Conservation (phyloP, 2,113 vertebrate species). For the Eubucco bourcierii region DNA sequence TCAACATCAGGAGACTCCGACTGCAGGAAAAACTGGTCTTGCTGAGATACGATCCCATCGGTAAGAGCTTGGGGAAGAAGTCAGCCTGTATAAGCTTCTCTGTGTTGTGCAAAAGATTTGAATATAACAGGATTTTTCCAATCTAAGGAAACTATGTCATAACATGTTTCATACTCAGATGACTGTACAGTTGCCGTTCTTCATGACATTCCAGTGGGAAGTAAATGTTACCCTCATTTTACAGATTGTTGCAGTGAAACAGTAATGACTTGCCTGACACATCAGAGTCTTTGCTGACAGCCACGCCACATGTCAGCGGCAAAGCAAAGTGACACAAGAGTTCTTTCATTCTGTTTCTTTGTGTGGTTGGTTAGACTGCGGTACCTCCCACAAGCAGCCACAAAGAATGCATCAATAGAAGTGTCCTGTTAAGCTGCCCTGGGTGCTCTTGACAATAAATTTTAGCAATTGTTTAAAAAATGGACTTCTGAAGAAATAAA, state of each 20-base stretch:
- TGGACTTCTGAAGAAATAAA: background rate
- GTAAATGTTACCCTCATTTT: conserved; percentile 27
- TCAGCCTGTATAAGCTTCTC: background rate
- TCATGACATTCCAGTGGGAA: conserved; percentile 35
- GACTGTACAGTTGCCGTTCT: conserved; percentile 22
- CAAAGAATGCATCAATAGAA: background rate
- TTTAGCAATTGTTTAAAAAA: background rate
- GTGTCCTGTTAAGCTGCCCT: background rate
- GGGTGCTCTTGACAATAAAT: background rate
- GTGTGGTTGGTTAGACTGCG: conserved; percentile 35
- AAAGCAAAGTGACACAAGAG: conserved; percentile 39
- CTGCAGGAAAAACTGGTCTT: conserved; percentile 88
- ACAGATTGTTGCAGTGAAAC: conserved; percentile 18
- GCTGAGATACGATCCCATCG: conserved; percentile 89
- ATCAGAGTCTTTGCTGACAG: conserved; percentile 50
- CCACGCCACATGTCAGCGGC: conserved; percentile 29
- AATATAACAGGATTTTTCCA: background rate
- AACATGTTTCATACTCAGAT: background rate
- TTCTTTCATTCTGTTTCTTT: conserved; percentile 38
- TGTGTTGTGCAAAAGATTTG: background rate
- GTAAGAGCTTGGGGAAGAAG: conserved; percentile 74
- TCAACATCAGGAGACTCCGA: conserved; percentile 87
- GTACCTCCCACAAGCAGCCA: conserved; percentile 26
- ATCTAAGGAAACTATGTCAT: conserved; percentile 16
- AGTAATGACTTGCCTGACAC: conserved; percentile 23